Evolutionary conservation across 2,113 vertebrate genomes (phyloP).

Genomic region (Platysteira castanea): DNA sequence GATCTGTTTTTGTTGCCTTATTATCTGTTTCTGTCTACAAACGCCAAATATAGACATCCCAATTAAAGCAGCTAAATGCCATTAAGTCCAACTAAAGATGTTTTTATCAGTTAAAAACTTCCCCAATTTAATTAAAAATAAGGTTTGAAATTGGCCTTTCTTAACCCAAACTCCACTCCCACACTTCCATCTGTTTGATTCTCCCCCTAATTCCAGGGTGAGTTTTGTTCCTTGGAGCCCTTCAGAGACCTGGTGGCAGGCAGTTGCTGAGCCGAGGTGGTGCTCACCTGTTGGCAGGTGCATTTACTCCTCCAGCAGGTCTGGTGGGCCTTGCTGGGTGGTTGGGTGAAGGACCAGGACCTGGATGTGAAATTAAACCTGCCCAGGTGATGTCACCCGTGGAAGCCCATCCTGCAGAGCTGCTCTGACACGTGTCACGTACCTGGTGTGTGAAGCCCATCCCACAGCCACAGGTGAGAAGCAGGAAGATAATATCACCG

Average conservation of each 20-base stretch:
- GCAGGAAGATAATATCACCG: rapidly evolving
- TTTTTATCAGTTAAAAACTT: constrained; percentile 57
- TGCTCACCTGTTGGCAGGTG: background rate
- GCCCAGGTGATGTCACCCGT: rapidly evolving
- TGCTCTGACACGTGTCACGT: rapidly evolving
- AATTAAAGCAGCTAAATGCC: constrained; percentile 63
- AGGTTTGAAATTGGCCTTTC: background rate
- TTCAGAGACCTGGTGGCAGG: background rate
- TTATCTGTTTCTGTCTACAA: constrained; percentile 60
- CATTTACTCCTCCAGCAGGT: background rate
- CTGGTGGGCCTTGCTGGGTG: background rate
- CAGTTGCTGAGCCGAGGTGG: background rate
- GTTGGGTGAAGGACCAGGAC: background rate
- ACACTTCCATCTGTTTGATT: background rate
- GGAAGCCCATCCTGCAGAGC: background rate
- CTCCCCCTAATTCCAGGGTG: background rate
- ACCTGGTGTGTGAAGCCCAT: background rate
- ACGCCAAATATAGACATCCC: constrained; percentile 59
- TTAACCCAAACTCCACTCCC: background rate
- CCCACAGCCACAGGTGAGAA: background rate
- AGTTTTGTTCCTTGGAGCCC: background rate
- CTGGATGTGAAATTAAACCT: background rate
- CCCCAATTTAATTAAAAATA: constrained; percentile 59
- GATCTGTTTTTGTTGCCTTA: constrained; percentile 62
- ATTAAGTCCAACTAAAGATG: constrained; percentile 54